Base-by-base conservation (phyloP, 2,888 invertebrate genomes). In the Linnaemya vulpina region DNA sequence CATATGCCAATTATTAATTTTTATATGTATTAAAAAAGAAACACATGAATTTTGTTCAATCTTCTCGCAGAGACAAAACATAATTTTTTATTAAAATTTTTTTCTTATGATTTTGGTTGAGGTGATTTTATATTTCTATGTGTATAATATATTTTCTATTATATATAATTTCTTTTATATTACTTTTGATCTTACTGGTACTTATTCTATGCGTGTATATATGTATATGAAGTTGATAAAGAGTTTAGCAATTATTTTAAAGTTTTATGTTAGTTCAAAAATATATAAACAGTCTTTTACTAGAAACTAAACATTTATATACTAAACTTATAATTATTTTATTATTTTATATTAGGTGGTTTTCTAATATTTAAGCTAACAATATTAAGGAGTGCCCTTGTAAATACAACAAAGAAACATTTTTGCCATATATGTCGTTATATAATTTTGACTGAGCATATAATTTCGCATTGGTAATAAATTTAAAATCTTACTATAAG, bases 41-140 rank as follows among this genome's bases (percentile, higher is more conserved):
- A 90, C 90, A 89, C 90, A 87, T 87, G 88, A 88, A 89, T 88
- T 87, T 89, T 88, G 88, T 89, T 90, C 88, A 89, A 89, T 89
- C 88, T 88, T 89, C 88, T 89, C 86, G 88, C 87, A 90, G 89
- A 90, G 89, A 90, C 89, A 89, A 90, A 89, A 89, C 88, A 87
- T 87, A 86, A 55, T 73, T 77, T 70, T 78, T 75, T 79, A 87
- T 89, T 86, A 40, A 70, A 65, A 73, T 75, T 83, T 84, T 87
- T 77, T 67, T 75, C 74, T 83, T 81, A 71, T 85, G 75, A 71
- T 85, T 85, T 82, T 85, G 85, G 78, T 85, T 85, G 78, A 82
- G 74, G 78, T 82, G 81, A 80, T 73, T 86, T 70, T 60, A 70
- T 74, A 76, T 60, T 60, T 60, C 62, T 53, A 51, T 77, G 35